Evolutionary conservation across 2,888 invertebrate species (phyloP).

Genomic region (Tetropium fuscum): DNA sequence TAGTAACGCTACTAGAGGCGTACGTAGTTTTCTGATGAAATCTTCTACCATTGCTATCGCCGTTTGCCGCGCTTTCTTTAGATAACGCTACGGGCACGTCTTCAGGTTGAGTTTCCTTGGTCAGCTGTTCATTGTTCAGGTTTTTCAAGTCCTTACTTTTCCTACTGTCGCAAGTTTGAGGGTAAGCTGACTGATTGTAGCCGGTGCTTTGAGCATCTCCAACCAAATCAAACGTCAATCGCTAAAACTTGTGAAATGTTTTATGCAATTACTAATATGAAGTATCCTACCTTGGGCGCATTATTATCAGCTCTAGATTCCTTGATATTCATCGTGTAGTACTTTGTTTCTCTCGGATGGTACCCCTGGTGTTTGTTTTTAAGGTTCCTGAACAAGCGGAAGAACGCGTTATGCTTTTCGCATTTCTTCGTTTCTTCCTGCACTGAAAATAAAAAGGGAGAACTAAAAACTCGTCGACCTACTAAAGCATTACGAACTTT

Average conservation of each 20-base stretch:
- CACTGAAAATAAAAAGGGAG: constrained; percentile 5
- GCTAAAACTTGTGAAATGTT: constrained; percentile 47
- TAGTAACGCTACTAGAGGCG: constrained; percentile 44
- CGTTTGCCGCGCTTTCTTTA: not conserved
- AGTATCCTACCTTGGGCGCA: constrained; percentile 41
- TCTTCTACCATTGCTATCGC: constrained; percentile 21
- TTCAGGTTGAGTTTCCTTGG: not conserved
- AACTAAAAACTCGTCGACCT: too few relatives aligned
- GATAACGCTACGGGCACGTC: not conserved
- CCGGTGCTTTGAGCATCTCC: constrained; percentile 46
- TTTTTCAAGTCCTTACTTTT: constrained; percentile 51
- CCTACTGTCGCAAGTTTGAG: constrained; percentile 29
- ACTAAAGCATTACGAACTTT: not conserved
- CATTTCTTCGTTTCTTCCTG: constrained; percentile 2
- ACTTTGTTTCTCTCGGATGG: constrained; percentile 32
- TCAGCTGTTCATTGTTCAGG: constrained; percentile 23
- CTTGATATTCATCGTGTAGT: constrained; percentile 51
- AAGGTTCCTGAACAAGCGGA: constrained; percentile 9
- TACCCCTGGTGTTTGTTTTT: not conserved
- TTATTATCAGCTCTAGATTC: constrained; percentile 38
- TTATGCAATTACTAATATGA: not conserved
- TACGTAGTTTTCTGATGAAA: constrained; percentile 41
- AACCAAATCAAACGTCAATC: constrained; percentile 62
- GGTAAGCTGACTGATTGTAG: not conserved
- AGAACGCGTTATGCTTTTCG: constrained; percentile 3